These are phyloP conservation scores for Lateolabrax maculatus DNA, from an alignment of 2,797 vertebrate species.

Conservation along the genomic window DNA sequence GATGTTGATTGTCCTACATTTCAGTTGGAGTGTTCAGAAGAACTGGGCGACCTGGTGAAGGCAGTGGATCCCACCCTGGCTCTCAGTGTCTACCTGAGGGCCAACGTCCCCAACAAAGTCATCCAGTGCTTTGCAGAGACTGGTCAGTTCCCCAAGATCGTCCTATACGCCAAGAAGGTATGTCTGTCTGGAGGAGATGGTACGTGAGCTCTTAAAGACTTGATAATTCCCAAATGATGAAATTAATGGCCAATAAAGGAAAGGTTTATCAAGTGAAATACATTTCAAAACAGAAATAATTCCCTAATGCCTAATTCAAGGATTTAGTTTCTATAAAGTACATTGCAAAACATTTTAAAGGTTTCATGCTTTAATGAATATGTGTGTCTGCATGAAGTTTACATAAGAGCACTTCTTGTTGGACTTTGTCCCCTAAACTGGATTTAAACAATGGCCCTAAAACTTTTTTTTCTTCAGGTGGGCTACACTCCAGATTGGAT, in stretches of 20 bases:
- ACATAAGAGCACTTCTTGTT: not conserved
- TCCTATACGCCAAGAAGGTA: constrained; percentile 99
- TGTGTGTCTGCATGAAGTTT: not conserved
- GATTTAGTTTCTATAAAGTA: not conserved
- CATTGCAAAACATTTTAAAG: not conserved
- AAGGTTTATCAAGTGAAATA: not conserved
- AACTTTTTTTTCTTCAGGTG: constrained; percentile 84
- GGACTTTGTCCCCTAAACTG: not conserved
- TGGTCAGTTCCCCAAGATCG: constrained; percentile 99
- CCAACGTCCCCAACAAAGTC: constrained; percentile 98
- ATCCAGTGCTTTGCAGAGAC: constrained; percentile 99
- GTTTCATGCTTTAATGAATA: not conserved
- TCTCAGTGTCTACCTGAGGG: constrained; percentile 96
- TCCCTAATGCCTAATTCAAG: not conserved
- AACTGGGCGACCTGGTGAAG: constrained; percentile 97
- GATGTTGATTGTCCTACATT: constrained; percentile 23
- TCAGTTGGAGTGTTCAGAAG: constrained; percentile 98
- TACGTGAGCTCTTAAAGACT: not conserved
- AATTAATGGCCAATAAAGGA: not conserved
- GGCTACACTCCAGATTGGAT: constrained; percentile 99
- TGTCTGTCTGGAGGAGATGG: constrained; percentile 29
- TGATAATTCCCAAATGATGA: not conserved
- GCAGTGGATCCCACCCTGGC: constrained; percentile 97
- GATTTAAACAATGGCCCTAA: not conserved
- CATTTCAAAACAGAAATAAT: not conserved